phyloP scores from a whole-genome alignment of 2,113 vertebrate species.

The Tragulus kanchil region DNA sequence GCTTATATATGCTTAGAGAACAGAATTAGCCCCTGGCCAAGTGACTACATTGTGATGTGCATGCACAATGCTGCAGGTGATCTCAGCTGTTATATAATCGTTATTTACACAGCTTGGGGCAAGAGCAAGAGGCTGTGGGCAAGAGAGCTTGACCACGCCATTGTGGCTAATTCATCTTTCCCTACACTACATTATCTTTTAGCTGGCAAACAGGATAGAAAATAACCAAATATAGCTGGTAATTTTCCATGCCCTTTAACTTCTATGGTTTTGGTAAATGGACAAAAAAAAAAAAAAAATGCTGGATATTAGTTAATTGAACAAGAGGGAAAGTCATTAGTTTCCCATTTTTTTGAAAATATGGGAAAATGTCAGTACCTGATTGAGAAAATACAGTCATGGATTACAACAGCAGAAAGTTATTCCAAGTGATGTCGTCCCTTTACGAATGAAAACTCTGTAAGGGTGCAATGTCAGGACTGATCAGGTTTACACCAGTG shows the following conservation, averaged over 20 bases:
- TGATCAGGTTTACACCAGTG: too few relatives aligned
- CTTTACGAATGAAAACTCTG: background rate
- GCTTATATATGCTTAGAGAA: too few relatives aligned
- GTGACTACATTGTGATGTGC: too few relatives aligned
- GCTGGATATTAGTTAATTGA: background rate
- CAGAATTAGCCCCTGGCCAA: too few relatives aligned
- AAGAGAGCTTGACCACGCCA: too few relatives aligned
- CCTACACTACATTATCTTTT: background rate
- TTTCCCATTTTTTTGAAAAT: slow-evolving; percentile 43
- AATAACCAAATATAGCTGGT: background rate
- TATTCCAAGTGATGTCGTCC: background rate
- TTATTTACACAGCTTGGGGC: too few relatives aligned
- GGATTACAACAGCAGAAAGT: background rate
- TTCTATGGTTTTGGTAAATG: background rate
- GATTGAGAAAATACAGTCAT: background rate
- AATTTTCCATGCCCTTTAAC: background rate
- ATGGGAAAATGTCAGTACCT: background rate
- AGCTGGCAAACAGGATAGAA: background rate
- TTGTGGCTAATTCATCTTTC: too few relatives aligned
- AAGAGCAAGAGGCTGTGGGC: too few relatives aligned
- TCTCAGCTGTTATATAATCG: too few relatives aligned
- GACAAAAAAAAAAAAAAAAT: background rate
- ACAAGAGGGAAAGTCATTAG: background rate
- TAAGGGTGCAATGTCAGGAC: background rate
- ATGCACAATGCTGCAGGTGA: too few relatives aligned